These are phyloP conservation scores for Rhabdomys pumilio DNA, from an alignment of 2,797 vertebrate genomes.

Conservation along the genomic window DNA sequence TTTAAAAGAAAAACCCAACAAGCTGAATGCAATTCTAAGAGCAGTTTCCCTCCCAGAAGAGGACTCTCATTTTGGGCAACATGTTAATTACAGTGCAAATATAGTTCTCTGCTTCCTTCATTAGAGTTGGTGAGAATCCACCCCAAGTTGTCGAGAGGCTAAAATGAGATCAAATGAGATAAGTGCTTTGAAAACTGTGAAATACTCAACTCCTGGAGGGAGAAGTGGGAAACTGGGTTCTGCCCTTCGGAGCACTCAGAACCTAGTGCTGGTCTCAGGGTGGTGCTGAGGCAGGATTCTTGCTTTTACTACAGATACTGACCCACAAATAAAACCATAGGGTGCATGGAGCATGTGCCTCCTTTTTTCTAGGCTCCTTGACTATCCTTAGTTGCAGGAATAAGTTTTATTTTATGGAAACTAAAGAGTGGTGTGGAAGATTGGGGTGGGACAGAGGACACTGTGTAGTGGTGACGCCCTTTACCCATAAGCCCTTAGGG, in stretches of 20 bases:
- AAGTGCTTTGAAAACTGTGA: slow-evolving; percentile 79
- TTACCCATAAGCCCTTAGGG: rapidly evolving
- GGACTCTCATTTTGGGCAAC: slow-evolving; percentile 65
- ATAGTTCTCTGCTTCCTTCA: slow-evolving; percentile 79
- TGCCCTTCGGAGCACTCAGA: rapidly evolving
- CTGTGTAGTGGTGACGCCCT: rapidly evolving
- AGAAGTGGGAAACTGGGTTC: background rate
- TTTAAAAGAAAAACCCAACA: background rate
- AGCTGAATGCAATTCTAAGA: background rate
- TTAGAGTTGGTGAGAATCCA: slow-evolving; percentile 79
- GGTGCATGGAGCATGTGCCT: rapidly evolving
- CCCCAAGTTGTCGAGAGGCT: slow-evolving; percentile 62
- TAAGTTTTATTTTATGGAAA: background rate
- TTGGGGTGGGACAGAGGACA: background rate
- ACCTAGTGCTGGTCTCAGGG: rapidly evolving
- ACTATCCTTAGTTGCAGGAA: background rate
- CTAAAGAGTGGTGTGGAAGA: background rate
- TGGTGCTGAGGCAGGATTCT: too few species aligned
- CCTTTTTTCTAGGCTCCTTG: too few species aligned
- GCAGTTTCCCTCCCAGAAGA: slow-evolving; percentile 40
- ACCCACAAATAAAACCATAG: rapidly evolving
- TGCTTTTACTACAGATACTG: rapidly evolving
- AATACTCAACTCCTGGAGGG: background rate
- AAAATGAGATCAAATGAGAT: slow-evolving; percentile 78
- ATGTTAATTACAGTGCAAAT: slow-evolving; percentile 75